phyloP scores from a whole-genome alignment of 2,888 invertebrate genomes.

The Cremastinae sp. region DNA sequence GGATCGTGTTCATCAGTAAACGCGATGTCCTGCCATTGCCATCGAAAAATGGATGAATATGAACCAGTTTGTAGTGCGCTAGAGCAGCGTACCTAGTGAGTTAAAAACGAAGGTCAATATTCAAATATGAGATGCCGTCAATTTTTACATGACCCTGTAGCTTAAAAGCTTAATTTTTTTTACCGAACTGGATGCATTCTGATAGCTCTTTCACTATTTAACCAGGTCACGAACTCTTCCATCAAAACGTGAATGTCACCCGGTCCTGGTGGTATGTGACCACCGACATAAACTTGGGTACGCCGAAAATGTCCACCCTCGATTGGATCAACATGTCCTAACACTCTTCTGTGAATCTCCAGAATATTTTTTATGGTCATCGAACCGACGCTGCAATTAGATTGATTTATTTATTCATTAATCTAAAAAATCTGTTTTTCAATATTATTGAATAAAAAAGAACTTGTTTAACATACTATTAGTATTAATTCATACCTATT shows the following conservation, averaged over 20 bases:
- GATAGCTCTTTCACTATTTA: constrained; percentile 93
- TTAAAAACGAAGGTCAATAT: not conserved
- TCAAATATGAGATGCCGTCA: too few species aligned
- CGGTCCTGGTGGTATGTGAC: constrained; percentile 95
- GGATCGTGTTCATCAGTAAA: constrained; percentile 96
- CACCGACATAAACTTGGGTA: constrained; percentile 96
- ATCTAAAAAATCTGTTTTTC: not conserved
- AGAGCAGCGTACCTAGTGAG: constrained; percentile 92
- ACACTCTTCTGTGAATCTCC: constrained; percentile 94
- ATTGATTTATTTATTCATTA: too few species aligned
- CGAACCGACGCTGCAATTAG: constrained; percentile 85
- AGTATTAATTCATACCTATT: constrained; percentile 81
- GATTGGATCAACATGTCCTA: constrained; percentile 96
- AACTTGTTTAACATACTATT: not conserved
- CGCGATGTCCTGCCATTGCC: constrained; percentile 98
- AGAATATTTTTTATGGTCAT: constrained; percentile 93
- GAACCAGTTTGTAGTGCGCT: constrained; percentile 97
- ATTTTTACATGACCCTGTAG: too few species aligned
- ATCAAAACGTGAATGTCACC: constrained; percentile 90
- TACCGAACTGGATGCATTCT: constrained; percentile 93
- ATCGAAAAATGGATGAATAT: constrained; percentile 98
- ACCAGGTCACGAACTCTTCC: constrained; percentile 94
- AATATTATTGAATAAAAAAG: not conserved
- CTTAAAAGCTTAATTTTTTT: constrained; percentile 21
- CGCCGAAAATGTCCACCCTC: constrained; percentile 94